Evolutionary conservation across 2,113 vertebrate species (phyloP), one percentile per base, ranked within the genome.

Genomic region (Vulpes ferrilata): DNA sequence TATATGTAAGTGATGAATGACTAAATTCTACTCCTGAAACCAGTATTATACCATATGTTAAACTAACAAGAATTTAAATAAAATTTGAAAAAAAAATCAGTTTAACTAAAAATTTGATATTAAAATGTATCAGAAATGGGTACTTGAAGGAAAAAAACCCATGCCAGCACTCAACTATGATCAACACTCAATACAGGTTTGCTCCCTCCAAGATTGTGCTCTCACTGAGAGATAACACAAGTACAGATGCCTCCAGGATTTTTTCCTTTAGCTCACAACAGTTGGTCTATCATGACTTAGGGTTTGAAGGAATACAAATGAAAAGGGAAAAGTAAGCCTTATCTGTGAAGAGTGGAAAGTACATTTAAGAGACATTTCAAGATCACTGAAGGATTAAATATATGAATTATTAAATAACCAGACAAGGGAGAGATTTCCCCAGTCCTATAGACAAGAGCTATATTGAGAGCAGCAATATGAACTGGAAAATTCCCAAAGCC

Each of bases 351-450:
- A 81, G 12, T 20, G n/a, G 57, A 51, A 86, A 87, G n/a, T 23
- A 32, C 73, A 51, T 78, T 79, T 27, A 60, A 92, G n/a, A 92
- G 82, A 12, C 30, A 74, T 38, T 90, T 89, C 30, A 87, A 83
- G 43, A n/a, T 82, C 25, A 27, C 1, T 74, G 55, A 94, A 88
- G 81, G 90, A 83, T 67, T 95, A 67, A 90, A 81, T n/a, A 83
- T 48, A 88, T 7, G 43, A 71, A 89, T 91, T 88, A 89, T 90
- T 85, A 92, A 92, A 90, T 64, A 91, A 62, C 1, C 27, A 38
- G 25, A 27, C 25, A 55, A 85, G 12, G 82, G 59, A 81, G 16
- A 76, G 71, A 57, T 71, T 35, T 32, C 43, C 11, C 23, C 25
- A 85, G 51, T 30, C 25, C 20, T 74, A 0, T 48, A 91, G 27